Evolutionary conservation across 1,140 invertebrate species (phyloP), one percentile per base, ranked within the genome.

Genomic region (Nymphalis io): DNA sequence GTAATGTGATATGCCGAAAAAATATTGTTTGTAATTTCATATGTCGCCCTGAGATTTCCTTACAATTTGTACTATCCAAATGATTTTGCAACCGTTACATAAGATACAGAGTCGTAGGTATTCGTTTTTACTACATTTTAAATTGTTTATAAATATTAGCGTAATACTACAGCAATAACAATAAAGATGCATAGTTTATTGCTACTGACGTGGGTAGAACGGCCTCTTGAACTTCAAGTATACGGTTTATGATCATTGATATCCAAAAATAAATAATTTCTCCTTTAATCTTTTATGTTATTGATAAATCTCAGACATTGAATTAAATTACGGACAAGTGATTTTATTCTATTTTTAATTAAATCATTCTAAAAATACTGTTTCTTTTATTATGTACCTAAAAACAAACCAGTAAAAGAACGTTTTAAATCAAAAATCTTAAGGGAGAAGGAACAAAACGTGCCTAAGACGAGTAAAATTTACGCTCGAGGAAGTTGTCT

Each of bases 1-100:
- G 83, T 75, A 67, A 90, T 78, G 74, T 76, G 84, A 90, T 88
- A 87, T 76, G 70, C 60, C 65, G 74, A 82, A 82, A 82, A 61
- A 60, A 71, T 71, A 65, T 72, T 76, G 51, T 73, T 76, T 79
- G 82, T 82, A 82, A 87, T 81, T 68, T 77, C 79, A 84, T 85
- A 83, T 80, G 64, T 68, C 18, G 66, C 75, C 72, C 48, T 60
- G 69, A 65, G 63, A 74, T 77, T 70, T 78, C 61, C 70, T 78
- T 79, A 75, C 73, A 78, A 58, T 53, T 33, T 51, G 16, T 48
- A 18, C 21, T 53, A 21, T 53, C 23, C 0, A 55, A 55, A 55
- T 33, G 21, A 13, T 55, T 55, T 27, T 27, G 51, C 51, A 55
- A 55, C 23, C 8, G 23, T 27, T 55, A 8, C 11, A 27, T 33